phyloP scores from a whole-genome alignment of 2,888 invertebrate genomes.

The Hanleya hanleyi region DNA sequence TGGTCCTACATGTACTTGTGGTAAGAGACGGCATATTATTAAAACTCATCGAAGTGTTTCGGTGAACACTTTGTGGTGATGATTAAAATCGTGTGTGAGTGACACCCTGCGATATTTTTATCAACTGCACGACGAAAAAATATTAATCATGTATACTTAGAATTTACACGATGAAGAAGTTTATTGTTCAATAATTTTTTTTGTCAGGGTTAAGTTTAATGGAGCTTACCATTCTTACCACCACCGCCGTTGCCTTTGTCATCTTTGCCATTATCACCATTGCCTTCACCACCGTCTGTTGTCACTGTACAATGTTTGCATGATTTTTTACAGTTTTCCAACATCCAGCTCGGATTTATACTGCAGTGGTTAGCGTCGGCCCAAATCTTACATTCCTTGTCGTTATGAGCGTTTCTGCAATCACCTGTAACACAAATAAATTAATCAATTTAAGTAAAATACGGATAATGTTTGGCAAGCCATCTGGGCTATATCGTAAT shows the following conservation, averaged over 20 bases:
- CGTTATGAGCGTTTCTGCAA: conserved; percentile 49
- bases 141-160: too few species aligned
- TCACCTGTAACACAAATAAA: conserved; percentile 22
- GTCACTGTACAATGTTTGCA: conserved; percentile 38
- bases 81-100: not conserved
- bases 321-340: conserved; percentile 41
- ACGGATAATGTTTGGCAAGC: not conserved
- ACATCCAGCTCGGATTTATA: conserved; percentile 48
- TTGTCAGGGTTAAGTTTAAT: too few species aligned
- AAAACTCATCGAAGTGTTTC: too few species aligned
- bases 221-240: conserved; percentile 12
- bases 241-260: not conserved
- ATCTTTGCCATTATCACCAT: not conserved
- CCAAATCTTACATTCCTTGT: conserved; percentile 59
- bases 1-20: too few species aligned
- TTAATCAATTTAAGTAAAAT: too few species aligned
- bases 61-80: not conserved
- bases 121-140: too few species aligned
- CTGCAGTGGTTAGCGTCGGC: conserved; percentile 43
- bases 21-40: too few species aligned
- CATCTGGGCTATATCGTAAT: not conserved
- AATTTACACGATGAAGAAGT: too few species aligned
- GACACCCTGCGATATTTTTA: too few species aligned
- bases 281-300: conserved; percentile 1
- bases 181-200: not conserved